Evolutionary conservation across 2,797 vertebrate genomes (phyloP).

Genomic region (Urocyon cinereoargenteus): DNA sequence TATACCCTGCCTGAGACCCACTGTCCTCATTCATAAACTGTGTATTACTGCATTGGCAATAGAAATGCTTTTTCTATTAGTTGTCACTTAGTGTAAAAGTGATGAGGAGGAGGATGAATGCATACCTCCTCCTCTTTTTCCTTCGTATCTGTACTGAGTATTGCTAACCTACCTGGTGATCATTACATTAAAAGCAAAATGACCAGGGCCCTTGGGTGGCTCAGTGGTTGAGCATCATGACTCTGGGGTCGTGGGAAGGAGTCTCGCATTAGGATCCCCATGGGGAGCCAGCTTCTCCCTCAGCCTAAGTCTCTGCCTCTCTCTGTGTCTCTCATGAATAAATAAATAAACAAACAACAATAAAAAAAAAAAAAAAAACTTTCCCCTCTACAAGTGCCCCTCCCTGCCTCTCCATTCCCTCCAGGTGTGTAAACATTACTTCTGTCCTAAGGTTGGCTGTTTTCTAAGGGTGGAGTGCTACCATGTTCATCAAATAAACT

Average conservation of each 20-base stretch:
- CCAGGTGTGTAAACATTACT: neutral
- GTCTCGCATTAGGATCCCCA: too few relatives aligned
- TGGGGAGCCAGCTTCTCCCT: too few relatives aligned
- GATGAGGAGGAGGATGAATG: neutral
- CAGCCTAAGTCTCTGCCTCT: too few relatives aligned
- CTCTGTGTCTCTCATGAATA: too few relatives aligned
- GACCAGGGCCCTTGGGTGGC: neutral
- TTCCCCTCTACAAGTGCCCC: neutral
- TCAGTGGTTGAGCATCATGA: too few relatives aligned
- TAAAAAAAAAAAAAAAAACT: too few relatives aligned
- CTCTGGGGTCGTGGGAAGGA: too few relatives aligned
- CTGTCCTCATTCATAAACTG: neutral
- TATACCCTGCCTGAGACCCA: neutral
- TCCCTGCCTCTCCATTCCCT: neutral
- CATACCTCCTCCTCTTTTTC: neutral
- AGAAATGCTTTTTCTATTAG: neutral
- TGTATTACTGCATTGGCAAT: neutral
- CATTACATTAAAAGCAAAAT: slow-evolving; percentile 31
- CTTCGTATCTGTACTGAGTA: neutral
- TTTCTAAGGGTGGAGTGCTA: neutral
- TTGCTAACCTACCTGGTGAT: neutral
- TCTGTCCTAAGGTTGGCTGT: neutral
- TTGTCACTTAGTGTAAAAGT: neutral
- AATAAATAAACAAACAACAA: too few relatives aligned
- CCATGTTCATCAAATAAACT: neutral